A percentile compares a stretch with the other conserved stretches of the same genome.
Conservation (phyloP, 2,888 invertebrate genomes). For the Heliconius aoede region DNA sequence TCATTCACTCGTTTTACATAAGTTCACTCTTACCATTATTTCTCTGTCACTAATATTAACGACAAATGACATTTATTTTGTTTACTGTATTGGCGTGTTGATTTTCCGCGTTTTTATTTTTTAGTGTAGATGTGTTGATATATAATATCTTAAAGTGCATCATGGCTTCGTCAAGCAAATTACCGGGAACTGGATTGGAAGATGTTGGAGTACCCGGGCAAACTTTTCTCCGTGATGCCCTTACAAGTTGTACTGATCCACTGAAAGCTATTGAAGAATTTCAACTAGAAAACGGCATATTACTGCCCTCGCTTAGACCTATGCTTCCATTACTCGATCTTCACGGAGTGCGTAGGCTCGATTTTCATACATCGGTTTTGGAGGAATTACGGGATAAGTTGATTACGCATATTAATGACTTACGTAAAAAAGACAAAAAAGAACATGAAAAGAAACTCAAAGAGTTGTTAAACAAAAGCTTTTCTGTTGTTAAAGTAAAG, state of each 20-base stretch:
- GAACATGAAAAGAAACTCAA: constrained; percentile 93
- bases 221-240: constrained; percentile 92
- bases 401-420: constrained; percentile 91
- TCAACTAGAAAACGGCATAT: constrained; percentile 96
- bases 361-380: constrained; percentile 97
- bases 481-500: constrained; percentile 96
- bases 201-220: constrained; percentile 94
- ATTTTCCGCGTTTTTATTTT: constrained; percentile 14
- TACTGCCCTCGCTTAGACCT: constrained; percentile 95
- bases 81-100: constrained; percentile 14
- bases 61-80: constrained; percentile 24
- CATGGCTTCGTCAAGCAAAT: constrained; percentile 78
- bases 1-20: background rate
- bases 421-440: constrained; percentile 88
- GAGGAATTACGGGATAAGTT: constrained; percentile 89
- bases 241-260: constrained; percentile 98
- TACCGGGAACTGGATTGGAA: constrained; percentile 87
- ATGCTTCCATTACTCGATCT: constrained; percentile 97
- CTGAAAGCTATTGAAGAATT: constrained; percentile 99
- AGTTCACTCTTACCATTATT: background rate
- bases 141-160: background rate
- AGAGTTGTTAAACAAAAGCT: constrained; percentile 95
- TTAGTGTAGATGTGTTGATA: constrained; percentile 10
- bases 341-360: constrained; percentile 95
- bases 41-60: constrained; percentile 4